Evolutionary conservation across 2,113 vertebrate species (phyloP), one percentile per base, ranked within the genome.

Genomic region (Otus sunia): DNA sequence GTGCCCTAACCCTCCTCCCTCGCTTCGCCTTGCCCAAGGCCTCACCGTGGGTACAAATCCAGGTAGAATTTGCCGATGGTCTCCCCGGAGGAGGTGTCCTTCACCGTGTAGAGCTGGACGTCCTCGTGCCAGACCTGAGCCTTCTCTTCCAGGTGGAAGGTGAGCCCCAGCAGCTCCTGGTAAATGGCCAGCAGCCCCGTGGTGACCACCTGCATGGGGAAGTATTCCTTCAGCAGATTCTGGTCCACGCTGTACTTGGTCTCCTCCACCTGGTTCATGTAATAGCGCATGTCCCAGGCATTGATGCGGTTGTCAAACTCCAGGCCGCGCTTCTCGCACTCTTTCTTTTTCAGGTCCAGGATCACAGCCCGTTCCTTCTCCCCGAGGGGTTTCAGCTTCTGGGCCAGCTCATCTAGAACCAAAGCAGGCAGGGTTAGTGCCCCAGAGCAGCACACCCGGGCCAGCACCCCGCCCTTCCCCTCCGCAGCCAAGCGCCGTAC

Each of bases 211-310:
- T 99, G 98, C 99, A 99, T 99, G 15, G 99, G 99, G 94, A 99
- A 99, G 81, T 99, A 99, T 97, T 99, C 99, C 98, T 99, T 99
- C 73, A 99, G 95, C 84, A 98, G 98, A 95, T 99, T 99, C 98
- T 99, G 99, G 86, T 99, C 99, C 98, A 99, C 99, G 0, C 98
- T 98, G 63, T 99, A 99, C 96, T 98, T 98, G 0, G 98, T 99
- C 98, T 99, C 99, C 98, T 99, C 99, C 98, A 99, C 99, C 98
- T 99, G 99, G 83, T 99, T 99, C 99, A 99, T 99, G 98, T 98
- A 99, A 97, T 99, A 99, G 63, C 99, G 99, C 30, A 99, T 99
- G 98, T 99, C 99, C 99, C 99, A 99, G 71, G 99, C 99, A 0
- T 99, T 97, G 96, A 99, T 98, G 84, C 97, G 87, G 15, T 98